Percentiles rank a stretch among this genome's conserved stretches.
Conservation (phyloP, 2,113 vertebrate genomes). For the Saguinus imperator region DNA sequence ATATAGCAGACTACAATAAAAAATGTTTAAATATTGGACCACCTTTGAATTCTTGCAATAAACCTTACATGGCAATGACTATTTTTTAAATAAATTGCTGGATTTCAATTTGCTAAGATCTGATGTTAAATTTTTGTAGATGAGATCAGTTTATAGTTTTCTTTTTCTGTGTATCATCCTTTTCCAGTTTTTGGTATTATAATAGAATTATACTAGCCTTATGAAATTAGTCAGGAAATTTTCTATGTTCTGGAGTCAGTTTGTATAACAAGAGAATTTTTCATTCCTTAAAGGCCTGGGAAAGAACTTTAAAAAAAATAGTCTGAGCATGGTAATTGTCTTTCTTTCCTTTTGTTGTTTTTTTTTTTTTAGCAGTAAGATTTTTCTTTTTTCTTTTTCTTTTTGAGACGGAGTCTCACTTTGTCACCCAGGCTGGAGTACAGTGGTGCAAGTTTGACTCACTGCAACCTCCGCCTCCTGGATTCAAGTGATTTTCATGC, state of each 20-base stretch:
- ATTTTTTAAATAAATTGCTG: neutral
- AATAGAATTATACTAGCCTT: neutral
- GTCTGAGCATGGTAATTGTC: neutral
- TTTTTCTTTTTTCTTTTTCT: neutral
- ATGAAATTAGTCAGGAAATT: neutral
- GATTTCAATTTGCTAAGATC: slow-evolving; percentile 19
- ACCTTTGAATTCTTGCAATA: neutral
- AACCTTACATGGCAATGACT: neutral
- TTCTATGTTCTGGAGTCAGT: neutral
- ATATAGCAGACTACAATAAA: neutral
- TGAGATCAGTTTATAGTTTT: neutral
- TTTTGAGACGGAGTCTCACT: neutral
- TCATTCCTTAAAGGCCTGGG: neutral
- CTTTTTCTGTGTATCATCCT: neutral
- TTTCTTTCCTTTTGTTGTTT: no score
- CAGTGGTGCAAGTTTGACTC: no score
- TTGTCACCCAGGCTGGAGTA: no score
- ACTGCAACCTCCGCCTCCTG: no score
- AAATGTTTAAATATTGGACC: neutral
- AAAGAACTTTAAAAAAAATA: neutral
- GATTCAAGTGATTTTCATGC: no score
- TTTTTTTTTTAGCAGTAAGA: neutral
- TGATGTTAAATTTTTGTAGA: neutral
- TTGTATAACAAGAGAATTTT: neutral
- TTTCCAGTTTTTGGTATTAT: neutral